Evolutionary conservation across 2,888 invertebrate species (phyloP).

Genomic region (Boloria euphrosyne): DNA sequence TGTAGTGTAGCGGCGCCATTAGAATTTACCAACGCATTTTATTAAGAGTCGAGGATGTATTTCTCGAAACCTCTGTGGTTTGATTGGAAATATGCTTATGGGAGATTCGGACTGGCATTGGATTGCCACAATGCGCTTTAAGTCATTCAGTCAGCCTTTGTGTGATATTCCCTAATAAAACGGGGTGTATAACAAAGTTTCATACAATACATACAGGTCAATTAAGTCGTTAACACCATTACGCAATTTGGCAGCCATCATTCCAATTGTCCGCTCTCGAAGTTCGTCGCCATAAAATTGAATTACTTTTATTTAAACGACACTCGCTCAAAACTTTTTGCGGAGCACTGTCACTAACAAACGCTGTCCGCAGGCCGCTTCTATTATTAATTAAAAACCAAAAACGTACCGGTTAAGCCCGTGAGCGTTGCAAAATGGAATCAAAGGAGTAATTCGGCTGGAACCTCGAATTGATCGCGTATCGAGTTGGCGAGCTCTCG

Average conservation of each 20-base stretch:
- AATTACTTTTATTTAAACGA: conserved; percentile 50
- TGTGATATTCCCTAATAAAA: background rate
- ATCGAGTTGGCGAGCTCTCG: conserved; percentile 35
- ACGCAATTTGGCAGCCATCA: conserved; percentile 42
- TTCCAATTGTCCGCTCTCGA: conserved; percentile 36
- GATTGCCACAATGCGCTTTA: conserved; percentile 57
- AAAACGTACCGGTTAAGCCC: conserved; percentile 65
- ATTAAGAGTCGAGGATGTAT: conserved; percentile 71
- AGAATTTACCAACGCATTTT: conserved; percentile 75
- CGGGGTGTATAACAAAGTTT: conserved; percentile 31
- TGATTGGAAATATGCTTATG: conserved; percentile 78
- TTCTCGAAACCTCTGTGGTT: conserved; percentile 66
- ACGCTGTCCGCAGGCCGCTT: conserved; percentile 47
- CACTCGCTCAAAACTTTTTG: conserved; percentile 51
- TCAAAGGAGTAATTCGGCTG: conserved; percentile 73
- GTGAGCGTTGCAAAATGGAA: conserved; percentile 63
- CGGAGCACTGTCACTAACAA: conserved; percentile 53
- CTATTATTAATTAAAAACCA: conserved; percentile 76
- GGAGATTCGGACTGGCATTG: conserved; percentile 48
- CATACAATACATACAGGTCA: conserved; percentile 36
- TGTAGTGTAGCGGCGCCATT: conserved; percentile 35
- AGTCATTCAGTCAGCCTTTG: background rate
- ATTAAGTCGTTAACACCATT: conserved; percentile 42
- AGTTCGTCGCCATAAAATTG: conserved; percentile 45
- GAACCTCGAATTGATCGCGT: conserved; percentile 49